Conservation (phyloP, 2,797 vertebrate species). For the Pangasius djambal region DNA sequence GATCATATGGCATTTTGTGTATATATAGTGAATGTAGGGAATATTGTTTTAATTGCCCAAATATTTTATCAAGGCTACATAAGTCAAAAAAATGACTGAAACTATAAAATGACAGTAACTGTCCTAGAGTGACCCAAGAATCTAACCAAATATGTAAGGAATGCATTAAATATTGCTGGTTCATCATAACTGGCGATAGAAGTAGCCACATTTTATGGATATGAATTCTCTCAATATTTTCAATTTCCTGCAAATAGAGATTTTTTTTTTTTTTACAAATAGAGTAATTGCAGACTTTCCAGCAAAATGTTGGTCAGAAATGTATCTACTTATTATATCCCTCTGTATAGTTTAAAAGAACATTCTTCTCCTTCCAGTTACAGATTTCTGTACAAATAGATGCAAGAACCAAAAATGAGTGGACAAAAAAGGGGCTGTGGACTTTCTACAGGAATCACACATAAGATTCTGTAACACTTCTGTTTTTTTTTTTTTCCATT, state of each 20-base stretch:
- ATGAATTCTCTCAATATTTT: background rate
- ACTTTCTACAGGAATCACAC: background rate
- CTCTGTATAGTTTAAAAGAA: background rate
- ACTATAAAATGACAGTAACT: background rate
- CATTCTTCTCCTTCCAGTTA: background rate
- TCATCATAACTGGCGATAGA: background rate
- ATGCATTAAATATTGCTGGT: background rate
- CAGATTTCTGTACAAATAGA: background rate
- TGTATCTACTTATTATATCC: background rate
- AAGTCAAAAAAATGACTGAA: background rate
- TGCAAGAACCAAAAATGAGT: background rate
- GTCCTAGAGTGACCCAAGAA: background rate
- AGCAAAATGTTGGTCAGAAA: background rate
- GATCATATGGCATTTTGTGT: background rate
- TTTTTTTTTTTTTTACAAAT: no score
- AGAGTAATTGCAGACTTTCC: background rate
- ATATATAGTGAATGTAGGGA: background rate
- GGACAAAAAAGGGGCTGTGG: background rate
- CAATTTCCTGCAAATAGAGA: background rate
- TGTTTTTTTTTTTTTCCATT: background rate
- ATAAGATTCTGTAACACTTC: background rate
- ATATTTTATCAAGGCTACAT: background rate
- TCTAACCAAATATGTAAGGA: background rate
- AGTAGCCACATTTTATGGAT: background rate
- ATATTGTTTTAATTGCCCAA: background rate